Percentiles rank a stretch among this genome's conserved stretches.
phyloP scores from a whole-genome alignment of 2,888 invertebrate species.

The Cerastis rubricosa region DNA sequence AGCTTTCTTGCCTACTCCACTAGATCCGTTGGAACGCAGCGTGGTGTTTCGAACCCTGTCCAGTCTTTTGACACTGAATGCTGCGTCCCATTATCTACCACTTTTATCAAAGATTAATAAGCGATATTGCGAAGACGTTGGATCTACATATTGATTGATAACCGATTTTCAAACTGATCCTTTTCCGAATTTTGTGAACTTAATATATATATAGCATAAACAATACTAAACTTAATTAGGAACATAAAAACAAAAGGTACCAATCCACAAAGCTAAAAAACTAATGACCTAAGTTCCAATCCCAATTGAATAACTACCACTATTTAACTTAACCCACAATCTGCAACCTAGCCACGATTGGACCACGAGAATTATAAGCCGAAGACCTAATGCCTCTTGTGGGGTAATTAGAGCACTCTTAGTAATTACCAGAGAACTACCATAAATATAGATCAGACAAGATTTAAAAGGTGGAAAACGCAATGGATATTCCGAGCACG shows the following conservation, averaged over 20 bases:
- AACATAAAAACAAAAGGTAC: not conserved
- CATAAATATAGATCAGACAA: conserved; percentile 61
- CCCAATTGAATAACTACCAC: conserved; percentile 32
- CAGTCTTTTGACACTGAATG: too few species aligned
- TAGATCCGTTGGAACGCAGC: too few species aligned
- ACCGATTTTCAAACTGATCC: too few species aligned
- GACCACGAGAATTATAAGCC: conserved; percentile 31
- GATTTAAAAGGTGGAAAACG: conserved; percentile 58
- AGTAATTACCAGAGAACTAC: conserved; percentile 45
- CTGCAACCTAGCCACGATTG: conserved; percentile 41
- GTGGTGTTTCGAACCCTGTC: too few species aligned
- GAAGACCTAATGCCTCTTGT: conserved; percentile 25
- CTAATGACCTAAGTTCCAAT: conserved; percentile 5
- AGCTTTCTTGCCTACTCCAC: too few species aligned
- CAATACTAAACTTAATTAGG: not conserved
- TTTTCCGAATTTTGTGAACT: too few species aligned
- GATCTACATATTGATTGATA: not conserved
- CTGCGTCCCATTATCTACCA: too few species aligned
- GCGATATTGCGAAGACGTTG: not conserved
- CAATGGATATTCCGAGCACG: conserved; percentile 57
- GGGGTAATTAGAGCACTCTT: conserved; percentile 49
- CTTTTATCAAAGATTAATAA: not conserved
- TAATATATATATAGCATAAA: too few species aligned
- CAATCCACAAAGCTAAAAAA: conserved; percentile 12
- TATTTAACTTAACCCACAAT: conserved; percentile 24